Evolutionary conservation across 2,797 vertebrate genomes (phyloP), one percentile per base, ranked within the genome.

Genomic region (Rhincodon typus): DNA sequence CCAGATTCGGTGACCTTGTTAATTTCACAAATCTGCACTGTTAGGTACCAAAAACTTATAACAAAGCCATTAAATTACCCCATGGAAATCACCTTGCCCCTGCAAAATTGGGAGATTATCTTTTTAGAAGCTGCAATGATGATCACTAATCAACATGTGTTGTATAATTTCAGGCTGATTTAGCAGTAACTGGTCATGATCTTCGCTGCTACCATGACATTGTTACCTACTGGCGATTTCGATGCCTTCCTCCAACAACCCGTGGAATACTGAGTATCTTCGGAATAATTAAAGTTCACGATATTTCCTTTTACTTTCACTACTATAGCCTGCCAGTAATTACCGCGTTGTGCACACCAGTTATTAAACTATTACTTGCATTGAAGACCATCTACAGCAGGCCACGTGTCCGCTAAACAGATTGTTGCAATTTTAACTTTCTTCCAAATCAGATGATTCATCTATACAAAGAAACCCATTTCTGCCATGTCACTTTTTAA

Each of bases 311-410:
- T 94, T 96, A 96, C 82, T 94, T 96, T 72, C 96, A 96, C 25
- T 96, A 96, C 91, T 96, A 96, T 69, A 96, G 96, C 34, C 91
- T 96, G 95, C 96, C 96, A 34, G 82, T 96, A 23, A 95, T 96
- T 69, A 96, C 96, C 1, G 96, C 96, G 38, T 93, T 96, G 42
- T 96, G 96, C 94, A 96, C 96, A 46, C 96, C 96, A 4, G 69
- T 96, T 87, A 94, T 96, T 57, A 96, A 95, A 79, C 95, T 96
- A 6, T 90, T 96, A 66, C 93, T 96, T 25, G 96, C 96, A 10
- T 79, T 96, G 84, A 96, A 96, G 95, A 95, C 96, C 12, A 95
- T 96, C 50, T 96, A 96, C 79, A 84, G 95, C 42, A 67, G 74
- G 38, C 95, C 95, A 95, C 19, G 6, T 19, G 70, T 95, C 38